Base-by-base conservation (phyloP, 2,888 invertebrate genomes). In the Ellobium chinense region DNA sequence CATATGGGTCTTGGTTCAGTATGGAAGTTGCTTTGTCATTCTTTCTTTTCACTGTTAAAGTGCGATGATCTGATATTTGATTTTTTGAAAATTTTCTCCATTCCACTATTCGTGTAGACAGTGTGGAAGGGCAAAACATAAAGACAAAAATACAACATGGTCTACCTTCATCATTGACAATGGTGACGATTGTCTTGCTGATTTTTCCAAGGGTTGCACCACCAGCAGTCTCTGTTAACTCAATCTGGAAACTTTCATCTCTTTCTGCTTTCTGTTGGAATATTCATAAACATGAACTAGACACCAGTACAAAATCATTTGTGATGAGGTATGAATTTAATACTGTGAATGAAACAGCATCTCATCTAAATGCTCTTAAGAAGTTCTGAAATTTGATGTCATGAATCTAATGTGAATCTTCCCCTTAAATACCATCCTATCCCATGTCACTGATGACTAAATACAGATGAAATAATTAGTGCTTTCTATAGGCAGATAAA, bases 161-260 rank as follows among this genome's bases (percentile, higher is more conserved):
- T n/a, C n/a, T 89, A 94, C 94, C 94, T 89, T 95, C 95, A 88
- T 95, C 94, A 85, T 94, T 94, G 29, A 95, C 93, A 81, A 95
- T 94, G 36, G 94, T 94, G 54, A 95, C 93, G 89, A 94, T 94
- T 92, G 94, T 94, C 86, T 94, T 94, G 80, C 93, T 93, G 68
- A 94, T 93, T 56, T 94, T 91, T 37, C 95, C 95, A 1, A 95
- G 89, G 78, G 93, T 93, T 2, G 94, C 94, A 31, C 95, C 92
- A 12, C 89, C 90, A 36, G 87, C 88, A 69, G 87, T 84, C 63
- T 91, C 94, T 70, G 91, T 93, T 18, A 95, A 89, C 82, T 94
- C 94, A 31, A 95, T 91, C 85, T 94, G 94, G 91, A 95, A 95
- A 83, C 94, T 94, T 87, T 95, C 95, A 87, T 95, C 95, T 89